Conservation (phyloP, 2,113 vertebrate genomes). For the Protobothrops flavoviridis region DNA sequence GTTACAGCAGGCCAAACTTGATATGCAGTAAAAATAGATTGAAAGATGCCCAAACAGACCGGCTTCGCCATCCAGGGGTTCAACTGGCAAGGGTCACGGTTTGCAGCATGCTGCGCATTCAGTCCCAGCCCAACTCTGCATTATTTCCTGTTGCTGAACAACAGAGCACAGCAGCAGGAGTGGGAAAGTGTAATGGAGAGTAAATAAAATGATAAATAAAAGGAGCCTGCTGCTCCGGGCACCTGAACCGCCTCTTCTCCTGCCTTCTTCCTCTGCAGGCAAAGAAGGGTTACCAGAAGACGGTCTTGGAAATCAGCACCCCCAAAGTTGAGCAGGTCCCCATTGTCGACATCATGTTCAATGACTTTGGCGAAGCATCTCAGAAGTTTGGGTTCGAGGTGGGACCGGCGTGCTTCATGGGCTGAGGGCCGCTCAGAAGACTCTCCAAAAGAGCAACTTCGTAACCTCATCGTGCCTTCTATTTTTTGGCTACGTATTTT, state of each 20-base stretch:
- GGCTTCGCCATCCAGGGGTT: neutral
- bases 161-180: neutral
- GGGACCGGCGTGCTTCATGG: constrained; percentile 97
- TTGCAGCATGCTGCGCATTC: neutral
- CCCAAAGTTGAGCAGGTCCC: constrained; percentile 96
- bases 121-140: neutral
- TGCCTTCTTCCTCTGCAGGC: constrained; percentile 66
- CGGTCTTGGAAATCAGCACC: constrained; percentile 91
- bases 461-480: constrained; percentile 88
- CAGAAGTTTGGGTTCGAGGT: constrained; percentile 99
- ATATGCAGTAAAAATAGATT: neutral
- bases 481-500: neutral
- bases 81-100: neutral
- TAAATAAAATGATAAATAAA: neutral
- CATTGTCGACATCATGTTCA: constrained; percentile 98
- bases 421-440: constrained; percentile 79
- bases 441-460: constrained; percentile 87
- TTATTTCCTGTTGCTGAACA: neutral
- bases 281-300: constrained; percentile 96
- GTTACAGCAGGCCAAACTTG: neutral
- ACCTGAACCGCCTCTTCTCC: neutral
- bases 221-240: no score
- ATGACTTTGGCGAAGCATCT: constrained; percentile 90
- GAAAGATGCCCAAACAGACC: neutral
- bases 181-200: neutral